Base-by-base conservation (phyloP, 1,140 invertebrate species). In the Cotesia glomerata region DNA sequence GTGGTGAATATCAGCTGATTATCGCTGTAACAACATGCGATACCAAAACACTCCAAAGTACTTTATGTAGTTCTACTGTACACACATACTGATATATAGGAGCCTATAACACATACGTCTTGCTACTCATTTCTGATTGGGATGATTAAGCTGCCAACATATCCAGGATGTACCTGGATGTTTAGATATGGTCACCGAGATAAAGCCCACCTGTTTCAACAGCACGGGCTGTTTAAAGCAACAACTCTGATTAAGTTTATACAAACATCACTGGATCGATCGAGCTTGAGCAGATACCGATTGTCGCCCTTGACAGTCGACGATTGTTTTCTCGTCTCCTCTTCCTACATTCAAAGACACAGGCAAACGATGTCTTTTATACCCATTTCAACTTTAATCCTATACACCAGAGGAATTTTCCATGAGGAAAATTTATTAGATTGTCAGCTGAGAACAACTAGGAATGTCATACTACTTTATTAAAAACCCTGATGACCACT, bases 281-380 rank as follows among this genome's bases (percentile, higher is more conserved):
- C 14, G 13, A 39, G 36, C 36, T 9, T 49, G n/a, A 45, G 36
- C 45, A 56, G 34, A 51, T 39, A 67, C 35, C 18, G 49, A 45
- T 54, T 32, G 18, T 67, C 56, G 65, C 56, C 64, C 66, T 73
- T 73, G 65, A 69, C 72, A 69, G 62, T 69, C 63, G 64, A 61
- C 71, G 52, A 39, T 49, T 72, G 59, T 62, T 62, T 9, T 45
- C 39, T 45, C 5, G 7, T 45, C 39, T 45, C 39, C 8, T 7
- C 39, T 45, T 45, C 39, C 39, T 45, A 45, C 39, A 45, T 11
- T 45, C 39, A 11, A 45, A 45, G 11, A 45, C 39, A 45, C 39
- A 45, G 39, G 39, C 39, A 45, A 45, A 7, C 39, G 39, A 45
- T 45, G 39, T 45, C 39, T 45, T 45, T 45, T 11, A 11, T 45